Percentiles rank a stretch among this genome's conserved stretches.
These are phyloP conservation scores for Thysanoteuthis rhombus DNA, from an alignment of 2,888 invertebrate genomes.

Conservation along the genomic window DNA sequence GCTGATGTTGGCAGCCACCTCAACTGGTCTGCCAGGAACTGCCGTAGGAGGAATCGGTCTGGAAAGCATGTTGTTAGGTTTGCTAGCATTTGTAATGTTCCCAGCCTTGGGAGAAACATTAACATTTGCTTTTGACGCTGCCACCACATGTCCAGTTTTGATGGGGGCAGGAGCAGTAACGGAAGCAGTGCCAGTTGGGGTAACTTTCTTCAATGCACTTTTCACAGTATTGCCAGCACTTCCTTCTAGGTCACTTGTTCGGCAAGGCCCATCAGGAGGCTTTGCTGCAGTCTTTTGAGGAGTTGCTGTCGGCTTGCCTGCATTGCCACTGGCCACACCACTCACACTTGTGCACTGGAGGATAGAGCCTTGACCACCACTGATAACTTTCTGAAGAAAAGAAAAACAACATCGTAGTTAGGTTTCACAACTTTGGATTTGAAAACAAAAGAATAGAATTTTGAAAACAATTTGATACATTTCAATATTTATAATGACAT, in stretches of 20 bases:
- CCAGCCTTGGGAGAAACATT: neutral
- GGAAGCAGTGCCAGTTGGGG: neutral
- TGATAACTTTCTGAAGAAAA: conserved; percentile 26
- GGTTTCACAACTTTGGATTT: neutral
- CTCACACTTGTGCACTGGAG: conserved; percentile 17
- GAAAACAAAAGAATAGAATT: neutral
- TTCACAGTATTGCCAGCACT: conserved; percentile 23
- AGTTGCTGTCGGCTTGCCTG: neutral
- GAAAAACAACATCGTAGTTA: neutral
- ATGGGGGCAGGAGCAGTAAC: neutral
- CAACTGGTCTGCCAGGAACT: neutral
- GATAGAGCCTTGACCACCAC: conserved; percentile 15
- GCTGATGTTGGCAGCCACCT: neutral
- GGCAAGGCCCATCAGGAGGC: conserved; percentile 21
- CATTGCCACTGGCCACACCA: neutral
- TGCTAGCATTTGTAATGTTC: neutral
- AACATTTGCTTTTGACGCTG: neutral
- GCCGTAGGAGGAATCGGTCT: neutral
- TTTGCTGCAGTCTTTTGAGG: conserved; percentile 18
- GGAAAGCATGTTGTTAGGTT: neutral
- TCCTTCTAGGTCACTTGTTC: conserved; percentile 30
- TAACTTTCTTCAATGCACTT: neutral
- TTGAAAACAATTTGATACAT: neutral
- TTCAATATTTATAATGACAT: neutral
- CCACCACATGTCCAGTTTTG: neutral